Conservation (phyloP, 2,888 invertebrate species). For the Epicampocera succincta region DNA sequence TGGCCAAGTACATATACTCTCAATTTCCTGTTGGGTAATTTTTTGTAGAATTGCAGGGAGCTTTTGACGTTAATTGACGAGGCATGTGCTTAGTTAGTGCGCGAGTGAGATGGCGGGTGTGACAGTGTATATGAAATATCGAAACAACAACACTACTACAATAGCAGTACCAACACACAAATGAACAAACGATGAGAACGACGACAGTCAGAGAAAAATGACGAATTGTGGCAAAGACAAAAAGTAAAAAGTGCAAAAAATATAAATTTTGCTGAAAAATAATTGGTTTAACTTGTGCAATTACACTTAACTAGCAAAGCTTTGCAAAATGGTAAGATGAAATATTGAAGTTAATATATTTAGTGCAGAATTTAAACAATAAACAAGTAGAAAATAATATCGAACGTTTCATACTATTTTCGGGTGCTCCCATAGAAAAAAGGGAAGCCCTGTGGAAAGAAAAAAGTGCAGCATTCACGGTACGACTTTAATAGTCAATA, state of each 20-base stretch:
- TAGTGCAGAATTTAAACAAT: slow-evolving; percentile 60
- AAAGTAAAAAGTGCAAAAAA: slow-evolving; percentile 57
- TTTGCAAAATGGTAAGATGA: slow-evolving; percentile 62
- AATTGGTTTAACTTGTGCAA: slow-evolving; percentile 20
- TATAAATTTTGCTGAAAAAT: slow-evolving; percentile 40
- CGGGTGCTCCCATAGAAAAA: slow-evolving; percentile 59
- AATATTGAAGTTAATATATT: slow-evolving; percentile 27
- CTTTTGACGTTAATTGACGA: slow-evolving; percentile 48
- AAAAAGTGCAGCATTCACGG: slow-evolving; percentile 58
- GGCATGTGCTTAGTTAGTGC: slow-evolving; percentile 54
- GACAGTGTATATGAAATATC: slow-evolving; percentile 57
- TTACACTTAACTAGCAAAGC: slow-evolving; percentile 1
- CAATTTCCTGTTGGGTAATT: slow-evolving; percentile 39
- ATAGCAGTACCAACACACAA: slow-evolving; percentile 62
- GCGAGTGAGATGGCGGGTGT: slow-evolving; percentile 66
- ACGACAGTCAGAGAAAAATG: slow-evolving; percentile 70
- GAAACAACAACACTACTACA: slow-evolving; percentile 63
- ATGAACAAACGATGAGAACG: slow-evolving; percentile 67
- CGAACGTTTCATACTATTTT: slow-evolving; percentile 39
- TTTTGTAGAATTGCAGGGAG: slow-evolving; percentile 10
- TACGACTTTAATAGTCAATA: slow-evolving; percentile 4
- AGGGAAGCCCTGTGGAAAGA: slow-evolving; percentile 50
- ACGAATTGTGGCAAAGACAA: slow-evolving; percentile 68
- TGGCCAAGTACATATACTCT: too few relatives aligned
- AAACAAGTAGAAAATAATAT: slow-evolving; percentile 46